Base-by-base conservation (phyloP, 1,140 invertebrate genomes). In the Drosophila mayri region DNA sequence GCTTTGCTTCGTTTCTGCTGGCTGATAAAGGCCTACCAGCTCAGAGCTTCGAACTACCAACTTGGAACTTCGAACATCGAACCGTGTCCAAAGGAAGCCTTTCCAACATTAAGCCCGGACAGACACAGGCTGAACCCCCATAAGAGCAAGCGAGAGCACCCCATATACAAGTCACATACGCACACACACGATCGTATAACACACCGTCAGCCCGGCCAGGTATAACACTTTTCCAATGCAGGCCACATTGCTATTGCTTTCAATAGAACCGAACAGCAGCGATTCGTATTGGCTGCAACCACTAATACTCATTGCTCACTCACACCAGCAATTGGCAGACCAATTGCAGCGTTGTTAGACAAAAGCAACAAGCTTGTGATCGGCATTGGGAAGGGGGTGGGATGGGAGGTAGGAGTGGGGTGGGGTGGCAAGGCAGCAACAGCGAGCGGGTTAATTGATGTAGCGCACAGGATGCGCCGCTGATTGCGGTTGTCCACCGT, bases 231-330 rank as follows among this genome's bases (percentile, higher is more conserved):
- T 73, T 58, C 16, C 54, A 52, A 75, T 90, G 81, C 86, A 90
- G 76, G 65, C 79, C 50, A 32, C 37, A 47, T 49, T 82, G 60
- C 47, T 81, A 66, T 74, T 74, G 58, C 60, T 81, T 87, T 90
- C 79, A 85, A 86, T 90, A 90, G 86, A 85, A 90, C 81, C 71
- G 73, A 76, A 64, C 63, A 40, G 60, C 75, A 58, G 40, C 59
- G 77, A 87, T 85, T 90, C 86, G 86, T 90, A 90, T 90, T 90
- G 86, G 86, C 87, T 90, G 86, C 86, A 90, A 65, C 86, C 86
- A 81, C 78, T 64, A 85, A 90, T 68, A 86, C 81, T 90, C 85
- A 90, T 90, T 90, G 81, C 85, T 70, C 84, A 54, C 83, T 73
- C 83, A 76, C 83, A 90, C 80, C 65, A 82, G 68, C 81, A 74